Evolutionary conservation across 2,888 invertebrate species (phyloP).

Genomic region (Metopia argyrocephala): DNA sequence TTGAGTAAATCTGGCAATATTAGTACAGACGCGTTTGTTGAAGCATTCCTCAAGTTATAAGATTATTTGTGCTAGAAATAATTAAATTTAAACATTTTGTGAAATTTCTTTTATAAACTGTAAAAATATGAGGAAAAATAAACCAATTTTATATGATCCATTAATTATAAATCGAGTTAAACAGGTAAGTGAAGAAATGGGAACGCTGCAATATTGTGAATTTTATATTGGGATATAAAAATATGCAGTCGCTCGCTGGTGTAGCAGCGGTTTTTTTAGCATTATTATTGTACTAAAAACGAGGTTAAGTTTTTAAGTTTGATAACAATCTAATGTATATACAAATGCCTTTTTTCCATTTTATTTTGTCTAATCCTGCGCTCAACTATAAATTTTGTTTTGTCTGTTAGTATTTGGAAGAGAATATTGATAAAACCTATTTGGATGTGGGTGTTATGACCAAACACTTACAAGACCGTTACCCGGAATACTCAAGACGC

Average conservation of each 20-base stretch:
- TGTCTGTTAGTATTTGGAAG: constrained; percentile 82
- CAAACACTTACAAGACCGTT: constrained; percentile 86
- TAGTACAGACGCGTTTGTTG: constrained; percentile 48
- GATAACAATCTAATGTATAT: constrained; percentile 48
- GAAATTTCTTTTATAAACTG: not conserved
- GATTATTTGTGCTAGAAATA: constrained; percentile 5
- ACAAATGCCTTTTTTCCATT: not conserved
- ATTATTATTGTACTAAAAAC: constrained; percentile 39
- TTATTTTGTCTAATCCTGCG: constrained; percentile 17
- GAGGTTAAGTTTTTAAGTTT: constrained; percentile 69
- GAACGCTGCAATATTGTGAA: not conserved
- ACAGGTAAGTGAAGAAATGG: constrained; percentile 73
- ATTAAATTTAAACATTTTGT: not conserved
- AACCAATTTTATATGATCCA: constrained; percentile 79
- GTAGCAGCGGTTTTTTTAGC: constrained; percentile 35
- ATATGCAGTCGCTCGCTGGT: constrained; percentile 27
- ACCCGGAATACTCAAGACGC: constrained; percentile 88
- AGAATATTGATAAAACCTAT: constrained; percentile 88
- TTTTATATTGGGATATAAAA: not conserved
- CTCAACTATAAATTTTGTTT: not conserved
- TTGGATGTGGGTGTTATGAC: constrained; percentile 92
- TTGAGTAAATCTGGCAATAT: not conserved
- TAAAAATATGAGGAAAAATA: constrained; percentile 73
- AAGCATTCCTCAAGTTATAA: constrained; percentile 42
- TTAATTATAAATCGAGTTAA: constrained; percentile 82